A percentile compares a stretch with the other conserved stretches of the same genome.
phyloP scores from a whole-genome alignment of 23 tunicate species.

The Halocynthia aurantium region DNA sequence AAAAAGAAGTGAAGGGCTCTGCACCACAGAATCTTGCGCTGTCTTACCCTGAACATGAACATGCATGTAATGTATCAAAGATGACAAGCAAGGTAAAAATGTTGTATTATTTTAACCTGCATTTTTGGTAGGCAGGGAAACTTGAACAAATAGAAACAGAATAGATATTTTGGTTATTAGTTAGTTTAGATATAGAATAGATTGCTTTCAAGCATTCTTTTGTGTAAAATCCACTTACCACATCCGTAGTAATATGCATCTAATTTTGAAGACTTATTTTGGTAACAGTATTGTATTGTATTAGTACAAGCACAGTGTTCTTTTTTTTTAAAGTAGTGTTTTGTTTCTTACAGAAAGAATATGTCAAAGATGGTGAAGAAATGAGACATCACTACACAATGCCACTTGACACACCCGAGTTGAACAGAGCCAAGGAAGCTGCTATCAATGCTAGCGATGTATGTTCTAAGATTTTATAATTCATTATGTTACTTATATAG shows the following conservation, averaged over 20 bases:
- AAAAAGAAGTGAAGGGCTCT: conserved; percentile 55
- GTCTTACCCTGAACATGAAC: conserved; percentile 85
- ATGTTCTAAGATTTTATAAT: not conserved
- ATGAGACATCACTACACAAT: conserved; percentile 11
- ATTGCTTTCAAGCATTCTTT: too few species aligned
- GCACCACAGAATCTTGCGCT: conserved; percentile 48
- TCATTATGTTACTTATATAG: too few species aligned
- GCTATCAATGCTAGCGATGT: conserved; percentile 30
- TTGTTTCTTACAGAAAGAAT: conserved; percentile 15
- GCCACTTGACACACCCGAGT: conserved; percentile 23
- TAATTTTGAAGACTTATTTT: too few species aligned
- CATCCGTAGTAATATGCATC: too few species aligned
- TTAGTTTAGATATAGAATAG: too few species aligned
- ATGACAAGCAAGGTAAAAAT: conserved; percentile 63
- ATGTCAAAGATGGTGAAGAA: conserved; percentile 46
- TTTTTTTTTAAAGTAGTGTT: too few species aligned
- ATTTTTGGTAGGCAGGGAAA: not conserved
- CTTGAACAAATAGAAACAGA: too few species aligned
- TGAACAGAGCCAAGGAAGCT: conserved; percentile 22
- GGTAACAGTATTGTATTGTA: too few species aligned
- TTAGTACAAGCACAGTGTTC: too few species aligned
- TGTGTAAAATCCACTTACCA: too few species aligned
- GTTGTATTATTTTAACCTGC: not conserved
- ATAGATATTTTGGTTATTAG: too few species aligned
- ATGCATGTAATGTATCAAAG: conserved; percentile 55